These are phyloP conservation scores for Acinonyx jubatus DNA, from an alignment of 2,113 vertebrate genomes.

Conservation along the genomic window DNA sequence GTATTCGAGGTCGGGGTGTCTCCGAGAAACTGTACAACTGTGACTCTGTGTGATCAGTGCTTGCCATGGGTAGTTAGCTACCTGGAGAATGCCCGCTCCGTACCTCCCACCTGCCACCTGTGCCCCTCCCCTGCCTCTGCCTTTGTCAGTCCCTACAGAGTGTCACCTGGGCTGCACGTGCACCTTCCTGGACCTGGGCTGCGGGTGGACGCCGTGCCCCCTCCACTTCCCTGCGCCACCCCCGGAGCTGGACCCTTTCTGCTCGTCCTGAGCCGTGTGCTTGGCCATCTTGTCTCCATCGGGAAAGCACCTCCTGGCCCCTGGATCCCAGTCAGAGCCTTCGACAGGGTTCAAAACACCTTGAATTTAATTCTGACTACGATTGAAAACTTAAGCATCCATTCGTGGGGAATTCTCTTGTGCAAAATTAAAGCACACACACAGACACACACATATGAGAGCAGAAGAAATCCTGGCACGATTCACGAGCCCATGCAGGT, in stretches of 20 bases:
- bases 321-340: neutral
- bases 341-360: neutral
- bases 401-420: neutral
- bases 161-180: neutral
- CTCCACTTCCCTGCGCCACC: neutral
- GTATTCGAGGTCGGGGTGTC: neutral
- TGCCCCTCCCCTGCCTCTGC: no score
- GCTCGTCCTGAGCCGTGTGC: neutral
- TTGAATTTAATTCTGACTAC: neutral
- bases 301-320: neutral
- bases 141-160: neutral
- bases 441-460: neutral
- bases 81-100: no score
- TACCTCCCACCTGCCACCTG: neutral
- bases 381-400: neutral
- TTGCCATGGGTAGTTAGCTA: no score
- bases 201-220: neutral
- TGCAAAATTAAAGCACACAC: neutral
- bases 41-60: neutral
- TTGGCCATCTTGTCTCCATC: neutral
- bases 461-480: neutral
- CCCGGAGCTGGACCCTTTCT: no score
- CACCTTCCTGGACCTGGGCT: neutral
- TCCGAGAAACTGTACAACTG: neutral
- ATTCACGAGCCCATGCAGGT: neutral